Evolutionary conservation across 1,140 invertebrate species (phyloP).

Genomic region (Ceratina japonica): DNA sequence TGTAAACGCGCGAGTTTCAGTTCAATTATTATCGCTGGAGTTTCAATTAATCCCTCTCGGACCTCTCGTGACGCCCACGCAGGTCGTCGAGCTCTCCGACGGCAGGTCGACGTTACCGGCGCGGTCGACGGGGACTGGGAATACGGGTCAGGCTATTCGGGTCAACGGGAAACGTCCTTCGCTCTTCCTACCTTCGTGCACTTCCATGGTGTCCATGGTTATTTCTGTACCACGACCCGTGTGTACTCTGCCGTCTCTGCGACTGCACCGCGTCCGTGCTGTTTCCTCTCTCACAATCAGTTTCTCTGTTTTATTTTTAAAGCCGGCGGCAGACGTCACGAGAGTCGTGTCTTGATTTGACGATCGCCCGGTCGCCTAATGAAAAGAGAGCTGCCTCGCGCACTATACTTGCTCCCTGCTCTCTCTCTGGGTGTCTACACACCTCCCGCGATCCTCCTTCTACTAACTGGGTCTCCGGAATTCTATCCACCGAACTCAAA

Average conservation of each 20-base stretch:
- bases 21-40: conserved; percentile 26
- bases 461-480: too few species aligned
- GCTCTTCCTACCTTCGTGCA: conserved; percentile 22
- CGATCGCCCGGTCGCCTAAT: conserved; percentile 7
- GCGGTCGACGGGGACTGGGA: conserved; percentile 24
- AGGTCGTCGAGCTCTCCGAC: conserved; percentile 35
- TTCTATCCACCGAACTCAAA: too few species aligned
- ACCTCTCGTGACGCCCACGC: conserved; percentile 15
- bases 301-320: conserved; percentile 21
- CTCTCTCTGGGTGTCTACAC: too few species aligned
- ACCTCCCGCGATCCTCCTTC: too few species aligned
- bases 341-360: background rate
- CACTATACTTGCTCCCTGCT: too few species aligned
- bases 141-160: conserved; percentile 61
- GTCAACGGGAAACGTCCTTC: conserved; percentile 52
- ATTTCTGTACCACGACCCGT: conserved; percentile 28
- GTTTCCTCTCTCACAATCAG: background rate
- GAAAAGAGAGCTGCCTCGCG: background rate
- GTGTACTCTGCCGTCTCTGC: conserved; percentile 1
- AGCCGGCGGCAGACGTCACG: background rate
- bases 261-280: background rate
- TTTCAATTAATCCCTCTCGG: conserved; percentile 36
- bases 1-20: background rate
- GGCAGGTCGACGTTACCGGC: conserved; percentile 20
- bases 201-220: conserved; percentile 45